phyloP scores from a whole-genome alignment of 2,113 vertebrate species.

The Miniopterus natalensis region DNA sequence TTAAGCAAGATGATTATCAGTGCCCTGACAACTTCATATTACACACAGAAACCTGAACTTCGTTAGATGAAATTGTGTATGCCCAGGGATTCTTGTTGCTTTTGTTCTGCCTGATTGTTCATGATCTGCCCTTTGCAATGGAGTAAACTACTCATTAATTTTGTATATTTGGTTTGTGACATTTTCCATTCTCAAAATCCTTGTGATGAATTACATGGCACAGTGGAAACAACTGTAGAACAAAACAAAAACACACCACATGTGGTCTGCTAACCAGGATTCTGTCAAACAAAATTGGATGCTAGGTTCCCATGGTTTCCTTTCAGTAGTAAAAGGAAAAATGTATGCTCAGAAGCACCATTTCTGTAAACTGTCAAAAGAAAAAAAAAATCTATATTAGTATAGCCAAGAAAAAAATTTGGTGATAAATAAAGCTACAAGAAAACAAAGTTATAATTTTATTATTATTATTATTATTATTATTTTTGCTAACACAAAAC shows the following conservation, averaged over 20 bases:
- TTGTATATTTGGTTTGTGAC: slow-evolving; percentile 72
- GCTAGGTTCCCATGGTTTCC: slow-evolving; percentile 71
- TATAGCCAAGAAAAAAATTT: slow-evolving; percentile 61
- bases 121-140: slow-evolving; percentile 69
- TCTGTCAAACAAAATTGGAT: slow-evolving; percentile 69
- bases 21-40: neutral
- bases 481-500: slow-evolving; percentile 29
- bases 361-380: slow-evolving; percentile 67
- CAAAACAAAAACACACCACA: slow-evolving; percentile 76
- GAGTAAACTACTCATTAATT: slow-evolving; percentile 80
- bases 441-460: slow-evolving; percentile 38
- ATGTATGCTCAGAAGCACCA: slow-evolving; percentile 49
- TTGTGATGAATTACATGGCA: slow-evolving; percentile 71
- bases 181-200: slow-evolving; percentile 77
- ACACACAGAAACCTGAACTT: neutral
- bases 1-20: neutral
- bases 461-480: neutral
- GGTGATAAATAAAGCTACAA: neutral
- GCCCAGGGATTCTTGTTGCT: neutral
- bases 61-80: neutral
- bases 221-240: slow-evolving; percentile 70
- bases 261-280: slow-evolving; percentile 73
- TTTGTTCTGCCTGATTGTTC: slow-evolving; percentile 56
- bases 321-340: slow-evolving; percentile 63
- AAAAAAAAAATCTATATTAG: slow-evolving; percentile 58